These are phyloP conservation scores for Lissonota sp. DNA, from an alignment of 2,888 invertebrate species.

Conservation along the genomic window DNA sequence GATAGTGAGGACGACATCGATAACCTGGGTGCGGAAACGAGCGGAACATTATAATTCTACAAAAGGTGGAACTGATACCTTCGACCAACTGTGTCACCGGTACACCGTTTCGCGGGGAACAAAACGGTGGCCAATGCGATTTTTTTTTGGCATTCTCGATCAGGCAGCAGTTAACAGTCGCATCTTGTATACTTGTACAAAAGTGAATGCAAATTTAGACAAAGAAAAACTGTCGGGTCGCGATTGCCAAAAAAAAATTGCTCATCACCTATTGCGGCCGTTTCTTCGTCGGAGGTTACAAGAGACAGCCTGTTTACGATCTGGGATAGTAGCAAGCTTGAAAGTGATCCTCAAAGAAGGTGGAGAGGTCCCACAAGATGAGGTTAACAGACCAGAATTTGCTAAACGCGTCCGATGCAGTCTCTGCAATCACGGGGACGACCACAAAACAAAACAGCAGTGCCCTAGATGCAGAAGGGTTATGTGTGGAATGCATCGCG, in stretches of 20 bases:
- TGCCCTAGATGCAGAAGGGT: conserved; percentile 33
- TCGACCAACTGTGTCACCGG: conserved; percentile 60
- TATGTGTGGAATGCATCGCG: conserved; percentile 41
- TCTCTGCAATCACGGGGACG: conserved; percentile 50
- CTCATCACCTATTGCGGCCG: conserved; percentile 6
- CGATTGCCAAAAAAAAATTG: conserved; percentile 5
- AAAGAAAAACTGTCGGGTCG: conserved; percentile 1
- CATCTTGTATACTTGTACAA: conserved; percentile 10
- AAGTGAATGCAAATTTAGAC: background rate
- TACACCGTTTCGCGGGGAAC: conserved; percentile 1
- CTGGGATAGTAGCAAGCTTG: conserved; percentile 8
- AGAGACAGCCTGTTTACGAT: background rate
- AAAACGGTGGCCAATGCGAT: conserved; percentile 25
- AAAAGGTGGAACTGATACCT: conserved; percentile 54
- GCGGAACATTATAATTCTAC: conserved; percentile 41
- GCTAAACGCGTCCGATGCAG: conserved; percentile 42
- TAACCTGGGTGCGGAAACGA: background rate
- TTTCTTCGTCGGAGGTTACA: conserved; percentile 18
- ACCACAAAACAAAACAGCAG: conserved; percentile 50
- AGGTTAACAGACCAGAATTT: conserved; percentile 7
- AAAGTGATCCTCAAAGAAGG: conserved; percentile 2
- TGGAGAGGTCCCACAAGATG: conserved; percentile 1
- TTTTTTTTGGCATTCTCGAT: conserved; percentile 20
- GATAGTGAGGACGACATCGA: background rate
- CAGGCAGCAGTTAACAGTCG: conserved; percentile 3